Evolutionary conservation across 37 sponge, comb jelly and placozoan species (phyloP).

Genomic region (Cladorhizidae sp.): DNA sequence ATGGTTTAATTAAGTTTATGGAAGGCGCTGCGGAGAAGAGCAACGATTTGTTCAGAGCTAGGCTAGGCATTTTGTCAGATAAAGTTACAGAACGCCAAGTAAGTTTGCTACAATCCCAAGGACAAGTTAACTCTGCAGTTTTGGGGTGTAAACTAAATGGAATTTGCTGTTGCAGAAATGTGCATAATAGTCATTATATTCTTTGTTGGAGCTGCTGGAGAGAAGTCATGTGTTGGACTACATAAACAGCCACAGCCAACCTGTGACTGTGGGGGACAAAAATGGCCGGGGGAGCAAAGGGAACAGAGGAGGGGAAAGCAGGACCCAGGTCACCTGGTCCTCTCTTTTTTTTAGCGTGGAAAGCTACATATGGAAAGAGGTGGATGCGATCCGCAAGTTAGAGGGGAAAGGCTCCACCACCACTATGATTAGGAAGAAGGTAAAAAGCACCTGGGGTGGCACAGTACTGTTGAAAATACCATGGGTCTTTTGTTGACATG

Average conservation of each 20-base stretch:
- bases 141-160: background rate
- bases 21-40: background rate
- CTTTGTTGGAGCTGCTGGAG: conserved; percentile 31
- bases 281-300: background rate
- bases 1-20: background rate
- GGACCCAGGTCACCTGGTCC: conserved; percentile 12
- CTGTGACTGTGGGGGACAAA: background rate
- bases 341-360: conserved; percentile 26
- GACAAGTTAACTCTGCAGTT: background rate
- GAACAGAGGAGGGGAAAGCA: background rate
- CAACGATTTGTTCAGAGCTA: background rate
- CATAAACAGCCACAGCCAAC: background rate
- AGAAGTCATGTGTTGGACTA: conserved; percentile 21
- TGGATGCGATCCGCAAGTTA: conserved; percentile 17
- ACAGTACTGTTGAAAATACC: background rate
- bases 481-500: too few relatives aligned
- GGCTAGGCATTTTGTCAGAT: conserved; percentile 28
- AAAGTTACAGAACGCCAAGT: conserved; percentile 61
- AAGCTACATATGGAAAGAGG: conserved; percentile 17
- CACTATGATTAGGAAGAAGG: conserved; percentile 38
- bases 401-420: conserved; percentile 38
- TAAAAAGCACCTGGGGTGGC: background rate
- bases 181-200: too few relatives aligned
- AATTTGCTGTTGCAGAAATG: conserved; percentile 16
- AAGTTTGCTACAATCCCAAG: background rate